A percentile compares a stretch with the other conserved stretches of the same genome.
phyloP scores from a whole-genome alignment of 2,113 vertebrate species.

The Steatornis caripensis region DNA sequence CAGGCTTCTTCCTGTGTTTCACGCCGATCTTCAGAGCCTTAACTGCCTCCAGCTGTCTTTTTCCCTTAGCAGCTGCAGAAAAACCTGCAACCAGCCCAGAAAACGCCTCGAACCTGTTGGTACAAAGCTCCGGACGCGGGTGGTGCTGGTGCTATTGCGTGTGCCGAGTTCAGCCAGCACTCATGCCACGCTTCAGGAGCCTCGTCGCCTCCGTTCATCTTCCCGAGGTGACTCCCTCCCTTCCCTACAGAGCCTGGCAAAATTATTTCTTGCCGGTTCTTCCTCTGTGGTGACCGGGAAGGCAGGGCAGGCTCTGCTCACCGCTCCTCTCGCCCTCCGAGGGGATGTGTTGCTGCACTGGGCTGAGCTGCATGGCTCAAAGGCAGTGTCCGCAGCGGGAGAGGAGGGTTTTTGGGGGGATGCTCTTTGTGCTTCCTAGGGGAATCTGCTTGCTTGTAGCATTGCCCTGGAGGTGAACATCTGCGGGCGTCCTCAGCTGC shows the following conservation, averaged over 20 bases:
- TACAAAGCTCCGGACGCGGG: not conserved
- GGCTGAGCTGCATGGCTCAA: too few species aligned
- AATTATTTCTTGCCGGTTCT: not conserved
- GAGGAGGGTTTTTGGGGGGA: too few species aligned
- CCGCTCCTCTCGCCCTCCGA: too few species aligned
- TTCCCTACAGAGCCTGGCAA: not conserved
- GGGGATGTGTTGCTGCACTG: too few species aligned
- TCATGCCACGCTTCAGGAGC: fast-evolving
- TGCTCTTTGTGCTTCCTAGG: too few species aligned
- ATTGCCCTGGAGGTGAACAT: too few species aligned
- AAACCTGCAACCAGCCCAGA: not conserved
- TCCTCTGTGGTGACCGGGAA: not conserved
- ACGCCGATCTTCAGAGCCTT: fast-evolving
- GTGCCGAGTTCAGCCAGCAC: not conserved
- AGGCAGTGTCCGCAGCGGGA: too few species aligned
- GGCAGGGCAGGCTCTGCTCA: too few species aligned
- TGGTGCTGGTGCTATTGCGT: not conserved
- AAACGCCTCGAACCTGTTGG: not conserved
- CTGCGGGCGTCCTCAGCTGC: too few species aligned
- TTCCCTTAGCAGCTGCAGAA: not conserved
- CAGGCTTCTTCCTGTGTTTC: not conserved
- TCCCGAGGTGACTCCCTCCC: not conserved
- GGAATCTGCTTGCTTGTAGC: too few species aligned
- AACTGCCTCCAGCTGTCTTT: not conserved
- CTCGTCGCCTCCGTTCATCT: fast-evolving